Base-by-base conservation (phyloP, 2,113 vertebrate genomes). In the Salvator merianae region DNA sequence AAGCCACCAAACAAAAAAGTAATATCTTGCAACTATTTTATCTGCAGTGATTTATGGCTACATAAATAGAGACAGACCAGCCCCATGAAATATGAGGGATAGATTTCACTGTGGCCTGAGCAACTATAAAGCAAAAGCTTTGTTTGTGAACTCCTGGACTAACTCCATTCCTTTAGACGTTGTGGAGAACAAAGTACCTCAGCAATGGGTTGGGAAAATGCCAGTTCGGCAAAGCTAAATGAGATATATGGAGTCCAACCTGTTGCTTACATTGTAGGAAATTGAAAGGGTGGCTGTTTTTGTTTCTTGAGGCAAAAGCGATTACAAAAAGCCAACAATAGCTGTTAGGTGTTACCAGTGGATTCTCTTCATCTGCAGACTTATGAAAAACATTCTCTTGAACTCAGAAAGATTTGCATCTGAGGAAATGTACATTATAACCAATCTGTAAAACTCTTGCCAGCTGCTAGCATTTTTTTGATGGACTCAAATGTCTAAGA, bases 1-100 rank as follows among this genome's bases (percentile, higher is more conserved):
- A 90, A 92, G 4, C 16, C 86, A 8, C 80, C 62, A 70, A 76
- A 88, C 90, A 89, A 59, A 82, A 32, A 92, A 85, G 63, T 79
- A 0, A 34, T 78, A 40, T 10, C 10, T 34, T 82, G 20, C 59
- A 89, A 77, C 7, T 22, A 59, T 84, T 90, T 90, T 90, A 72
- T 77, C 26, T 79, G 13, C 73, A 40, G 0, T 74, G 77, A 68
- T 87, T 91, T 82, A 75, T 86, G 24, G 63, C 24, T 84, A 65
- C 20, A 78, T 71, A 85, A 81, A 76, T 81, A 65, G 22, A 86
- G 40, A 81, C 86, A 69, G 0, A 43, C 32, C n/a, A 71, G 34
- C 26, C 68, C 0, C 74, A 30, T 1, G 2, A 28, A 85, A 40
- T 7, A 63, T 81, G 59, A 40, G 26, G 47, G 84, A 83, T 4